phyloP scores from a whole-genome alignment of 2,888 invertebrate genomes.

The Hyles lineata region DNA sequence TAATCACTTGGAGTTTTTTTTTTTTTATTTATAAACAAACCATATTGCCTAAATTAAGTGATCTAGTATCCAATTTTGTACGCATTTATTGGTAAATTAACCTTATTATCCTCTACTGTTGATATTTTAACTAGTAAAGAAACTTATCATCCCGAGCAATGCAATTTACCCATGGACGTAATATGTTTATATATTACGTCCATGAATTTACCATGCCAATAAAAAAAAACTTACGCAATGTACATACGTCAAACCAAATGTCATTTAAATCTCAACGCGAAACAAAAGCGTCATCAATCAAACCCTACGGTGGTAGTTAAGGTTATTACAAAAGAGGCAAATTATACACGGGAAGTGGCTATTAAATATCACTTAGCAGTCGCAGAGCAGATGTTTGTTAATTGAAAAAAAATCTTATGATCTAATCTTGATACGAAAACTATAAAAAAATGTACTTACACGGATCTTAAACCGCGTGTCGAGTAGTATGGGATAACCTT shows the following conservation, averaged over 20 bases:
- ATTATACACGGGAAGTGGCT: constrained; percentile 57
- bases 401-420: constrained; percentile 53
- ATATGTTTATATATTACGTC: no score
- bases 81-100: no score
- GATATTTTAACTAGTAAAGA: no score
- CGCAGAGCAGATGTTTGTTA: constrained; percentile 47
- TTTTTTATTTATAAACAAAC: no score
- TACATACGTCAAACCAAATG: not conserved
- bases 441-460: constrained; percentile 12
- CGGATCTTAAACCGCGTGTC: not conserved
- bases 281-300: constrained; percentile 47
- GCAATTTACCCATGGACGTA: no score
- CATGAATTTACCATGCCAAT: not conserved
- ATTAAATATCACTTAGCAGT: constrained; percentile 68
- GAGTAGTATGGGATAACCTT: not conserved
- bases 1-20: no score
- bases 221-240: not conserved
- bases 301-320: constrained; percentile 13
- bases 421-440: constrained; percentile 34
- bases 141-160: not conserved
- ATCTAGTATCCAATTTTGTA: no score
- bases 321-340: constrained; percentile 16
- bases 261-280: constrained; percentile 2
- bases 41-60: no score
- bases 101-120: no score